Conservation (phyloP, 1,140 invertebrate genomes). For the Tetranychus cinnabarinus region DNA sequence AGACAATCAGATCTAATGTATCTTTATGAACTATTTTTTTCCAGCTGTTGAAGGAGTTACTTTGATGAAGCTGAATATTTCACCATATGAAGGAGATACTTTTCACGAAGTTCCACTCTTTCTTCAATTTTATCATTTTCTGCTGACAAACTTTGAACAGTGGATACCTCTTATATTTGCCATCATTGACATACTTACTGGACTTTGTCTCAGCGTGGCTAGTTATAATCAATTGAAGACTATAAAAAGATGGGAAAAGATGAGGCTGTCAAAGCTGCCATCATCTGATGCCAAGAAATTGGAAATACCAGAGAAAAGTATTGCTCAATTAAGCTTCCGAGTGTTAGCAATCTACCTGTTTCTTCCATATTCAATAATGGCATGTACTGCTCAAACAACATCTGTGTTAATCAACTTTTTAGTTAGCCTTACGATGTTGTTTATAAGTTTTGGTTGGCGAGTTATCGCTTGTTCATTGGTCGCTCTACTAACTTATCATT, state of each 20-base stretch:
- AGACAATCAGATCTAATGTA: constrained; percentile 3
- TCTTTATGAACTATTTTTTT: constrained; percentile 13
- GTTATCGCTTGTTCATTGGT: constrained; percentile 35
- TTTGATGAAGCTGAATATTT: constrained; percentile 45
- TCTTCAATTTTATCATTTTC: constrained; percentile 6
- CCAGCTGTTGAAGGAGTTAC: constrained; percentile 62
- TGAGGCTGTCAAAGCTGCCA: background rate
- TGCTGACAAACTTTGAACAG: background rate
- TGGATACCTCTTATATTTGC: constrained; percentile 6
- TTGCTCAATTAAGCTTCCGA: background rate
- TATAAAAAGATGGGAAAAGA: background rate
- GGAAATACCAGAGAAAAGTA: background rate
- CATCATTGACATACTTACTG: constrained; percentile 6
- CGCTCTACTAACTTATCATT: constrained; percentile 50
- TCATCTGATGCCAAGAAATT: background rate
- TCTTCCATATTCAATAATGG: constrained; percentile 71
- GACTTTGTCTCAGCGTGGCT: constrained; percentile 25
- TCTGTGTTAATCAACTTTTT: constrained; percentile 70
- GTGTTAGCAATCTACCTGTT: constrained; percentile 40
- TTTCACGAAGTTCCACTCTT: constrained; percentile 40
- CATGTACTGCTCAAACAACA: constrained; percentile 71
- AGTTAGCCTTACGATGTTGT: constrained; percentile 38
- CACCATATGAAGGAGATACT: constrained; percentile 71
- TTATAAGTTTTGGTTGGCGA: constrained; percentile 27
- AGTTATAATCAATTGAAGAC: constrained; percentile 1